Conservation (phyloP, 2,113 vertebrate species). For the Neomonachus schauinslandi region DNA sequence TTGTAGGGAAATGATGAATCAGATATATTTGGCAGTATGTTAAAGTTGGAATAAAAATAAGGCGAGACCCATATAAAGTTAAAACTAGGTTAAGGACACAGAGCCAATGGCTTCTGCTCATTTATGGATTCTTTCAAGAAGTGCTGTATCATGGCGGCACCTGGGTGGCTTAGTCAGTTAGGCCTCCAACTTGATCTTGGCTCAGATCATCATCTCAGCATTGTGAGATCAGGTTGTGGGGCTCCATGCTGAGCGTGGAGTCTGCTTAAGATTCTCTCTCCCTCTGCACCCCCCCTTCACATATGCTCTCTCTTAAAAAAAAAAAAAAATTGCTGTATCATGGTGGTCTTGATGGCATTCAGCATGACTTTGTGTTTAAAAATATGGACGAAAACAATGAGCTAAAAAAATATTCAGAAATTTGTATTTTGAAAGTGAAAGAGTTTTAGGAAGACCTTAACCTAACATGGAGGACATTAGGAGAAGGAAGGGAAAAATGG, state of each 20-base stretch:
- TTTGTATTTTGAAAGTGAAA: neutral
- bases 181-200: neutral
- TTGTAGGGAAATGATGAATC: neutral
- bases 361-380: neutral
- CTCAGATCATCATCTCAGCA: neutral
- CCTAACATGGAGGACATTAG: too few species aligned
- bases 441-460: neutral
- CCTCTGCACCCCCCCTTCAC: neutral
- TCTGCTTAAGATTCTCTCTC: neutral
- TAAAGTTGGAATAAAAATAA: neutral
- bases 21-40: neutral
- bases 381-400: neutral
- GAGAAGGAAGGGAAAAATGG: too few species aligned
- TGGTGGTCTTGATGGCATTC: neutral
- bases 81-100: neutral
- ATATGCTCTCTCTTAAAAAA: rapidly evolving
- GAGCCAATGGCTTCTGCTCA: neutral
- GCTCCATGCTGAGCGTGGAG: neutral
- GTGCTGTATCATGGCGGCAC: too few species aligned
- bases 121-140: neutral
- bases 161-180: neutral
- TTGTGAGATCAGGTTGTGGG: neutral
- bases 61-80: too few species aligned
- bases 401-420: neutral
- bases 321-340: neutral